Base-by-base conservation (phyloP, 2,797 vertebrate genomes). In the Apodemus agrarius region DNA sequence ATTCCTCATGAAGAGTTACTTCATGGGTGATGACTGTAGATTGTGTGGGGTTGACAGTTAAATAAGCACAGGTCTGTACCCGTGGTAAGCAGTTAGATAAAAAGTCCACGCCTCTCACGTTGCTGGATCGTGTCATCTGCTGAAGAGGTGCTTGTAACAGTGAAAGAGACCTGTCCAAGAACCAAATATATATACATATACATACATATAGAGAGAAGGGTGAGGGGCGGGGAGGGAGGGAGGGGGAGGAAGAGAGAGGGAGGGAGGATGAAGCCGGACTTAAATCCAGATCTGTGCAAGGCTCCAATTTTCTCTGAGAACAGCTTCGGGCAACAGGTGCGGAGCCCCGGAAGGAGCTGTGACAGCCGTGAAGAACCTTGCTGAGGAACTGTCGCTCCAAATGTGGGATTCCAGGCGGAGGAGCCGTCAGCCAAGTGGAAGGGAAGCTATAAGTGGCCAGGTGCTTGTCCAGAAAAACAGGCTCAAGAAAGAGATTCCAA, bases 61-160 rank as follows among this genome's bases (percentile, higher is more conserved):
- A 40, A 40, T 6, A 34, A 72, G 21, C 34, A 17, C n/a, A 14
- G 14, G 21, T 65, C 54, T 67, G 65, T 2, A 21, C 11, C 8
- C 43, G 8, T 9, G 16, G 34, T 34, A 49, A 89, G 49, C 5
- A 40, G 4, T 24, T 13, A 3, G 16, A 16, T 1, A 2, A 0
- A 37, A 87, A 93, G 49, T 21, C 46, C 14, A 7, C 0, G 22
- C 26, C 46, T 49, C 17, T 87, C 29, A 54, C 0, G 31, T 6
- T n/a, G 37, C 34, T 29, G 10, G 52, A 91, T 79, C 2, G 34
- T 4, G 6, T 72, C 90, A 4, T 63, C 37, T 61, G n/a, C n/a
- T 0, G 84, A 90, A 63, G 34, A 90, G 14, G 54, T 40, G 43
- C 59, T 75, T 14, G 2, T n/a, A 29, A 63, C 76, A 37, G n/a